Percentiles rank a stretch among this genome's conserved stretches.
Conservation (phyloP, 2,888 invertebrate genomes). For the Clunio marinus region DNA sequence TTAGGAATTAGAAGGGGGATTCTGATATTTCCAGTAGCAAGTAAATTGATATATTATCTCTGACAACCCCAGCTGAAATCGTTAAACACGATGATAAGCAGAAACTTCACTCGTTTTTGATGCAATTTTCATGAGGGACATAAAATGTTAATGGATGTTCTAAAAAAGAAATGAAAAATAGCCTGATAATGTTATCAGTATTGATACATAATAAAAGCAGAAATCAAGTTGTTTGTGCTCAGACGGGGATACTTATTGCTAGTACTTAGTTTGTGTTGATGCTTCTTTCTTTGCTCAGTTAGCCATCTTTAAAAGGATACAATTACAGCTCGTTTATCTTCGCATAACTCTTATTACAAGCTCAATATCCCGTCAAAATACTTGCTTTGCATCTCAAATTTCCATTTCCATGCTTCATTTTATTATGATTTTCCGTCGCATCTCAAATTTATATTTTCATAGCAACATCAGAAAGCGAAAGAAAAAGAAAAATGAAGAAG, state of each 20-base stretch:
- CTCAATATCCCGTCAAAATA: neutral
- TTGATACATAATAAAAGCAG: no score
- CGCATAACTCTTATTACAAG: no score
- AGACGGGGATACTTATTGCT: no score
- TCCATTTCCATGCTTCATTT: neutral
- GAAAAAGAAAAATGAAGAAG: neutral
- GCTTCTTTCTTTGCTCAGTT: neutral
- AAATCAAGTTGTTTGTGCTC: no score
- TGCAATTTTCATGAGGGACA: neutral
- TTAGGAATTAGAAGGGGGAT: neutral
- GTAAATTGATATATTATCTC: conserved; percentile 36
- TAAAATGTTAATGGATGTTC: neutral
- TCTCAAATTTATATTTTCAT: neutral
- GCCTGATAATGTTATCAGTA: no score
- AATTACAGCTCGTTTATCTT: neutral
- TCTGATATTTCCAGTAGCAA: conserved; percentile 13
- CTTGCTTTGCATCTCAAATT: neutral
- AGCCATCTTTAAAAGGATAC: neutral
- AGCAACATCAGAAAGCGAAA: neutral
- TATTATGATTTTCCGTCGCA: no score
- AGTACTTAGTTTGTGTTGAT: no score
- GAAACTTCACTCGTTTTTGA: neutral
- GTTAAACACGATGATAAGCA: neutral
- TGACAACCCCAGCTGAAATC: conserved; percentile 21
- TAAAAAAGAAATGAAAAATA: neutral